Conservation (phyloP, 2,888 invertebrate species). For the Amblyteles armatorius region DNA sequence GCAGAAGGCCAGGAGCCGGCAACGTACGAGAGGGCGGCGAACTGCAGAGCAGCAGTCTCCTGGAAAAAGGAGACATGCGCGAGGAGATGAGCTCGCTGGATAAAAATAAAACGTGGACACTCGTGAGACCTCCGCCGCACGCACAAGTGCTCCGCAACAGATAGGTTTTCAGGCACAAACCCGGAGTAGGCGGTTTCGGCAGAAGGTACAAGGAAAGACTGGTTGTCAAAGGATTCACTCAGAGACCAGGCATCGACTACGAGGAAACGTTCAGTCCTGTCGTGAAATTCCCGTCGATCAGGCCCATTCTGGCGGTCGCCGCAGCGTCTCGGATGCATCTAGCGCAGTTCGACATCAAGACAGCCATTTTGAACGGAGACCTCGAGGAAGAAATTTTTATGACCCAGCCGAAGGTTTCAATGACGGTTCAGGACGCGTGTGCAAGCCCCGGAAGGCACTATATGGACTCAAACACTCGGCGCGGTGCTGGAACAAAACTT, state of each 20-base stretch:
- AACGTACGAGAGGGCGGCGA: conserved; percentile 37
- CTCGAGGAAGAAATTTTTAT: no score
- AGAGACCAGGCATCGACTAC: conserved; percentile 72
- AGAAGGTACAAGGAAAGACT: conserved; percentile 64
- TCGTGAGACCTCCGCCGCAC: conserved; percentile 26
- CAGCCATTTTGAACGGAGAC: conserved; percentile 76
- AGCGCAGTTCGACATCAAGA: conserved; percentile 76
- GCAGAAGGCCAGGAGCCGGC: conserved; percentile 42
- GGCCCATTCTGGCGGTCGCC: conserved; percentile 70
- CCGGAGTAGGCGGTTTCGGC: background rate
- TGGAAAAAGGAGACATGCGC: conserved; percentile 59
- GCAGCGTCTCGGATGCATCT: conserved; percentile 68
- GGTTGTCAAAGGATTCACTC: conserved; percentile 72
- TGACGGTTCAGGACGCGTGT: no score
- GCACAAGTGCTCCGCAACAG: conserved; percentile 19
- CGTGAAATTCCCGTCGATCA: conserved; percentile 67
- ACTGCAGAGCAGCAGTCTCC: background rate
- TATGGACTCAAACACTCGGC: conserved; percentile 49
- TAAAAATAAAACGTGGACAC: conserved; percentile 49
- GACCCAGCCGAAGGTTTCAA: no score
- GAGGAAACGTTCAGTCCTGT: conserved; percentile 73
- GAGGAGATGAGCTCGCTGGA: conserved; percentile 54
- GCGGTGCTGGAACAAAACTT: conserved; percentile 44
- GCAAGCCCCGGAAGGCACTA: conserved; percentile 24
- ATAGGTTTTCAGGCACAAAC: conserved; percentile 46